Percentiles rank a stretch among this genome's conserved stretches.
Evolutionary conservation across 53 echinoderm and acorn worm genomes (phyloP).

Genomic region (Patiria pectinifera): DNA sequence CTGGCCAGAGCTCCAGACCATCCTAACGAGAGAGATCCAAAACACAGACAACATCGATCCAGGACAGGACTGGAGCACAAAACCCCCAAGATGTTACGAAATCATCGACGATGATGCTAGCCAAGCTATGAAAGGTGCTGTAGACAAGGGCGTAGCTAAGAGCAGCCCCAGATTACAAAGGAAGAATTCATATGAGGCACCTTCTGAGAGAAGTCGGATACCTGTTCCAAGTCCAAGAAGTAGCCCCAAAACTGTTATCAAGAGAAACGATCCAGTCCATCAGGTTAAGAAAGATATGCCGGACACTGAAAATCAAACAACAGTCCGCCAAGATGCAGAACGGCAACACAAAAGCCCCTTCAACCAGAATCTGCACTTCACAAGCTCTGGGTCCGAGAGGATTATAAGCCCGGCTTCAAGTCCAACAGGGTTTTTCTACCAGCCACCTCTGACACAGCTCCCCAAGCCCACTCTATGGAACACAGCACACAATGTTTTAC

Average conservation of each 20-base stretch:
- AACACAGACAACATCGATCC: background rate
- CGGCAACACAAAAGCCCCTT: background rate
- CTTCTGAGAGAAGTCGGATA: background rate
- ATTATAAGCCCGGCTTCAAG: conserved; percentile 10
- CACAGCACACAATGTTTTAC: background rate
- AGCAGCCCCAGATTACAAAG: background rate
- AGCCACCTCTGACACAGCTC: conserved; percentile 10
- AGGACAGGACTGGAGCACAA: background rate
- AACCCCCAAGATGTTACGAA: conserved; percentile 9
- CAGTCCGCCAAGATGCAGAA: background rate
- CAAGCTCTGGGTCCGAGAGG: conserved; percentile 20
- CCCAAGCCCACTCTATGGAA: conserved; percentile 8
- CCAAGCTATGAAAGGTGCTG: background rate
- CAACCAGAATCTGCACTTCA: background rate
- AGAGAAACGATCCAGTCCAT: background rate
- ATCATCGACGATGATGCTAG: conserved; percentile 6
- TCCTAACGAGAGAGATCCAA: conserved; percentile 18
- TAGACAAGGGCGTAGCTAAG: background rate
- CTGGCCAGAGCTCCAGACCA: conserved; percentile 34
- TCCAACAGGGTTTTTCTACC: conserved; percentile 22
- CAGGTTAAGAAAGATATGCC: background rate
- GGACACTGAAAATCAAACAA: background rate
- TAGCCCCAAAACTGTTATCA: background rate
- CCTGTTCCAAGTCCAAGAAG: conserved; percentile 1
- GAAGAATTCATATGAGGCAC: background rate